phyloP scores from a whole-genome alignment of 2,888 invertebrate species.

The Pedicia rivosa region DNA sequence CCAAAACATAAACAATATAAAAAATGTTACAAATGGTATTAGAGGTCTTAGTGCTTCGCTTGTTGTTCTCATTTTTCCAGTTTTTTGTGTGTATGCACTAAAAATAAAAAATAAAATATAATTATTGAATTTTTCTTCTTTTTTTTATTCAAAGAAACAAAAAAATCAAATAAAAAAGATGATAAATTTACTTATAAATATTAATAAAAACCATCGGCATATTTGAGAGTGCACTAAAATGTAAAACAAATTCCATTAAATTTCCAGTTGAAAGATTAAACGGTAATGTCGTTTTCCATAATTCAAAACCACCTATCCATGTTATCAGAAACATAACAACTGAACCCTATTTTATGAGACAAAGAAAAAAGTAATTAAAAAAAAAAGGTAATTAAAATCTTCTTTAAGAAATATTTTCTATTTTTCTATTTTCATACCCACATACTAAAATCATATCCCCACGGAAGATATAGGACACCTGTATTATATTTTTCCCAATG shows the following conservation, averaged over 20 bases:
- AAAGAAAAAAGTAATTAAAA: no score
- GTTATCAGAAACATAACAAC: constrained; percentile 39
- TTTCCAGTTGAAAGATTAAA: constrained; percentile 59
- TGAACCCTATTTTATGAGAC: constrained; percentile 34
- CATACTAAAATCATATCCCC: constrained; percentile 98
- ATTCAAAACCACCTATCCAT: constrained; percentile 52
- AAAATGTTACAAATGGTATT: constrained; percentile 57
- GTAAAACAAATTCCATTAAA: constrained; percentile 70
- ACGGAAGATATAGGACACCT: constrained; percentile 84
- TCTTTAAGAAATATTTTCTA: no score
- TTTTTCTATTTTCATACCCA: no score
- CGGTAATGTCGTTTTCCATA: constrained; percentile 69
- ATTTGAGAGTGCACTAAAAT: constrained; percentile 69
- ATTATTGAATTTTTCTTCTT: constrained; percentile 3
- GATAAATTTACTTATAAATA: constrained; percentile 57
- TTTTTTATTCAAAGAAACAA: constrained; percentile 6
- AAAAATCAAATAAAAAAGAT: constrained; percentile 2
- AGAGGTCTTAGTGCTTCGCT: constrained; percentile 79
- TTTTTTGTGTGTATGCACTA: constrained; percentile 71
- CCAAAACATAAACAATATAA: constrained; percentile 66
- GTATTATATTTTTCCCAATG: constrained; percentile 99
- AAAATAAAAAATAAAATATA: constrained; percentile 12
- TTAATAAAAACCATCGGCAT: constrained; percentile 84
- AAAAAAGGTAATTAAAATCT: no score
- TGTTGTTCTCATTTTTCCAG: constrained; percentile 69